Conservation (phyloP, 2,888 invertebrate genomes). For the Timandra comae region DNA sequence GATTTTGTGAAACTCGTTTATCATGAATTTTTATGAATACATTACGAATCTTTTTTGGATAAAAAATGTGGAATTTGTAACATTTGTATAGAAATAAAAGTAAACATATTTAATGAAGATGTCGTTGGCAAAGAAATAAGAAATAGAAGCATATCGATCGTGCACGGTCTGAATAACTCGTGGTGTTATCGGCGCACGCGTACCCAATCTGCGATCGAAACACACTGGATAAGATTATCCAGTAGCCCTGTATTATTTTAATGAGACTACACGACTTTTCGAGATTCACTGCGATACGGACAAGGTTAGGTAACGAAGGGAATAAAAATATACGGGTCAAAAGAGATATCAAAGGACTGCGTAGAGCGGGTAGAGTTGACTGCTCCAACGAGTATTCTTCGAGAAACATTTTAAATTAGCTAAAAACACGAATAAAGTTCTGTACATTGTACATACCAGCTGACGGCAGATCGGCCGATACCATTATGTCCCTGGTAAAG, state of each 20-base stretch:
- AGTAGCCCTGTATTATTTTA: slow-evolving; percentile 76
- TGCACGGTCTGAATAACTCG: slow-evolving; percentile 70
- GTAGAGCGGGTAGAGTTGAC: slow-evolving; percentile 46
- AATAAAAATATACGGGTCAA: slow-evolving; percentile 70
- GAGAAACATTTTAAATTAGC: slow-evolving; percentile 66
- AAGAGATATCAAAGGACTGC: slow-evolving; percentile 64
- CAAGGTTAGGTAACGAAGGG: slow-evolving; percentile 70
- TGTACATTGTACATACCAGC: slow-evolving; percentile 70
- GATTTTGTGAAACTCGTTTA: slow-evolving; percentile 55
- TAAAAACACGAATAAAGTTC: slow-evolving; percentile 63
- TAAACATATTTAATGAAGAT: slow-evolving; percentile 73
- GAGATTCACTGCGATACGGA: slow-evolving; percentile 71
- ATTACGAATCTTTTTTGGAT: not conserved
- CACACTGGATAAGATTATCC: slow-evolving; percentile 76
- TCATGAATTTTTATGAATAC: slow-evolving; percentile 41
- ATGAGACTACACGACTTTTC: slow-evolving; percentile 74
- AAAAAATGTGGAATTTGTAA: slow-evolving; percentile 2
- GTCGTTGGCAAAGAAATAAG: slow-evolving; percentile 66
- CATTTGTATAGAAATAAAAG: slow-evolving; percentile 28
- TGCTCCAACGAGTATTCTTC: slow-evolving; percentile 40
- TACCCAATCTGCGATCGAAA: slow-evolving; percentile 75
- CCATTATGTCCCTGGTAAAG: slow-evolving; percentile 73
- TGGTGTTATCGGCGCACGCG: slow-evolving; percentile 72
- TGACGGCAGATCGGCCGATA: slow-evolving; percentile 74
- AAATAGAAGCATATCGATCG: slow-evolving; percentile 65